Conservation (phyloP, 2,113 vertebrate species). For the Chloroceryle aenea region DNA sequence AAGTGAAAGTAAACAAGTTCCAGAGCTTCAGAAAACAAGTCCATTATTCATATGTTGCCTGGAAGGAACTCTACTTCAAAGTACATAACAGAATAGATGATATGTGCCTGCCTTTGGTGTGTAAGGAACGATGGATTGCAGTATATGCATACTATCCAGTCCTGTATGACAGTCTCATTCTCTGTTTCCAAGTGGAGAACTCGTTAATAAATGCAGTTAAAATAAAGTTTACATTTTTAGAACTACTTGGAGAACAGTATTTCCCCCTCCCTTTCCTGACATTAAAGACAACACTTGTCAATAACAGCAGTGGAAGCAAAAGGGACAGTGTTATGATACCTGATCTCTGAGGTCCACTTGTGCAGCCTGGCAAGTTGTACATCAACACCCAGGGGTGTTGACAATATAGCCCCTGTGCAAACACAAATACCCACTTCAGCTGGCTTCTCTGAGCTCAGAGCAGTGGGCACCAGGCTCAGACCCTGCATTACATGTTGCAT, state of each 20-base stretch:
- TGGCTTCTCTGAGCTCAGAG: neutral
- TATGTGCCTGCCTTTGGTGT: neutral
- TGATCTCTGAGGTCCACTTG: neutral
- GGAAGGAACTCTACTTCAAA: neutral
- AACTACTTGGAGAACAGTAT: neutral
- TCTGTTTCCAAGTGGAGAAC: neutral
- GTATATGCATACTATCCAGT: neutral
- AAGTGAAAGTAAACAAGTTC: neutral
- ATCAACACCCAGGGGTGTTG: neutral
- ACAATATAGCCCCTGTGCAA: neutral
- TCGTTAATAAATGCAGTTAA: neutral
- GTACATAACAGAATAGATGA: neutral
- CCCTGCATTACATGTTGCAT: neutral
- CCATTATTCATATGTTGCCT: neutral
- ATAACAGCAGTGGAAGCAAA: neutral
- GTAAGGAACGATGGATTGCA: neutral
- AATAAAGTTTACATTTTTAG: neutral
- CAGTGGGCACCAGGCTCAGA: fast-evolving
- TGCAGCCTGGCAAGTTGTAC: neutral
- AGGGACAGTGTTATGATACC: neutral
- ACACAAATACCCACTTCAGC: fast-evolving
- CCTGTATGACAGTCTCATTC: neutral
- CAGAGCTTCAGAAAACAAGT: neutral
- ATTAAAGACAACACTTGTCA: neutral
- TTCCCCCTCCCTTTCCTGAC: neutral